These are phyloP conservation scores for Catocala sponsa DNA, from an alignment of 2,888 invertebrate species.

Conservation along the genomic window DNA sequence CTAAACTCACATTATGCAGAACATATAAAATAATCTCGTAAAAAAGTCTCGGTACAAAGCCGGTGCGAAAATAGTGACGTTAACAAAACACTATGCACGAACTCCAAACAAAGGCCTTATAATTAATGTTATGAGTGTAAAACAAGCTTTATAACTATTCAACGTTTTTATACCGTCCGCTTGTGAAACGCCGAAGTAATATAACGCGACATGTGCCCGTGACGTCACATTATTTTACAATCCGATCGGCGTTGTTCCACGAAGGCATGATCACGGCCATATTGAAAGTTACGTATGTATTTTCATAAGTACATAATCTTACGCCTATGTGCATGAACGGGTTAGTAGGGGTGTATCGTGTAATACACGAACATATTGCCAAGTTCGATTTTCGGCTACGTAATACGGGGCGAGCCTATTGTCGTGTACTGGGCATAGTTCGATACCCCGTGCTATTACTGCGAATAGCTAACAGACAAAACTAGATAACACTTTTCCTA, in stretches of 20 bases:
- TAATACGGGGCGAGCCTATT: too few species aligned
- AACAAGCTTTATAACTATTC: slow-evolving; percentile 15
- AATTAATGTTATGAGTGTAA: slow-evolving; percentile 19
- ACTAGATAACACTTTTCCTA: too few species aligned
- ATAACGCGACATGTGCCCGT: slow-evolving; percentile 6
- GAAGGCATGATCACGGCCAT: neutral
- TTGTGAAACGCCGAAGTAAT: slow-evolving; percentile 10
- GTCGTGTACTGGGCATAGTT: too few species aligned
- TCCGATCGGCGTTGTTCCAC: neutral
- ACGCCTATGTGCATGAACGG: too few species aligned
- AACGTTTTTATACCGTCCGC: slow-evolving; percentile 11
- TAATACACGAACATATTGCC: too few species aligned
- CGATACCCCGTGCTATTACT: too few species aligned
- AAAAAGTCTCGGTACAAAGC: slow-evolving; percentile 1
- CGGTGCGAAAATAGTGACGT: neutral
- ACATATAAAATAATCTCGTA: neutral
- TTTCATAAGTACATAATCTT: too few species aligned
- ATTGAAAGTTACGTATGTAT: too few species aligned
- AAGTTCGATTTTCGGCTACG: too few species aligned
- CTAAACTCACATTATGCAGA: neutral
- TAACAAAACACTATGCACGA: slow-evolving; percentile 5
- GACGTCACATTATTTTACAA: slow-evolving; percentile 14
- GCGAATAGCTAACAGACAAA: too few species aligned
- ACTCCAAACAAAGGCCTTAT: slow-evolving; percentile 15
- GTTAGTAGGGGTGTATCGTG: too few species aligned